These are phyloP conservation scores for Momotus momota DNA, from an alignment of 2,797 vertebrate species.

Conservation along the genomic window DNA sequence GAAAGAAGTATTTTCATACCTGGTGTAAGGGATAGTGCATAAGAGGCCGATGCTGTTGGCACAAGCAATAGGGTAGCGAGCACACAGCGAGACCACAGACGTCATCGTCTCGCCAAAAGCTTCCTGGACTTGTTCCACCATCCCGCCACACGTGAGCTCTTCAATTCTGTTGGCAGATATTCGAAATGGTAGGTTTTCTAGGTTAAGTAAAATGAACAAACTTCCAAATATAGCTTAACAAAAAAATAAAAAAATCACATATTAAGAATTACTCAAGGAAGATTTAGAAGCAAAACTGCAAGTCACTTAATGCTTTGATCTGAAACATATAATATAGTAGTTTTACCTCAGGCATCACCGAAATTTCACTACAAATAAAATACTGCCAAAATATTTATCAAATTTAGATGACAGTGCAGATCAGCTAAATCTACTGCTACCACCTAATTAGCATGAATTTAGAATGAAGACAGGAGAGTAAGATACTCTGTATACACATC, in stretches of 20 bases:
- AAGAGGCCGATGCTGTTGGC: conserved; percentile 97
- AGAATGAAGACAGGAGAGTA: neutral
- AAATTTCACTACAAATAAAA: neutral
- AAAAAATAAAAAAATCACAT: rapidly evolving
- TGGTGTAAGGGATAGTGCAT: conserved; percentile 98
- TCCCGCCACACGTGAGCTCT: conserved; percentile 96
- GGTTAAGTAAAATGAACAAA: neutral
- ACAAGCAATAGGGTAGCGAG: conserved; percentile 97
- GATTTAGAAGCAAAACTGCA: neutral
- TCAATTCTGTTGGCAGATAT: conserved; percentile 86
- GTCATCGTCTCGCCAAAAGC: conserved; percentile 99
- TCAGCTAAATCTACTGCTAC: neutral
- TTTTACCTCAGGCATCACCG: neutral
- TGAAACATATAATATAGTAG: neutral
- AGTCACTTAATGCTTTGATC: neutral
- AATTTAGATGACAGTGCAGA: neutral
- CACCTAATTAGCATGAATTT: neutral
- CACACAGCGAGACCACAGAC: conserved; percentile 95
- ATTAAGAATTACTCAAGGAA: neutral
- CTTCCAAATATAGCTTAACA: neutral
- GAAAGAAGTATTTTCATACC: conserved; percentile 74
- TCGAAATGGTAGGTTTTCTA: neutral
- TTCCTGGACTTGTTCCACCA: conserved; percentile 99
- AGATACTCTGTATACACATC: neutral
- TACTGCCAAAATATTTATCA: neutral